Conservation (phyloP, 2,113 vertebrate genomes). For the Toxotes chatareus region DNA sequence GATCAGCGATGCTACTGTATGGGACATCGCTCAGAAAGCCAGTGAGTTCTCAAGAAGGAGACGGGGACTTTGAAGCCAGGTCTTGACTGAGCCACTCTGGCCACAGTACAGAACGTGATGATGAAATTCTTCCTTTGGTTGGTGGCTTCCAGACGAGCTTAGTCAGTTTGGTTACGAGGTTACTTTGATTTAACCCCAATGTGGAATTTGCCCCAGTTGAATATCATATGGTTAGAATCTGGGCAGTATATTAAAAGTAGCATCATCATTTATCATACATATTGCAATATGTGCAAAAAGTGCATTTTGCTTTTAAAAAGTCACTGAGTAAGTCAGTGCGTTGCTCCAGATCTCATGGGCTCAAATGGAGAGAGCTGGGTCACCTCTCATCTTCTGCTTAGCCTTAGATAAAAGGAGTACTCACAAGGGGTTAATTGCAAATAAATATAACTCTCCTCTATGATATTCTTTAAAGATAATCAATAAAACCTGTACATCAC, state of each 20-base stretch:
- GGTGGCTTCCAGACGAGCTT: not conserved
- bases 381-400: not conserved
- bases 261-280: not conserved
- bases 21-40: conserved; percentile 20
- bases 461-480: not conserved
- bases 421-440: not conserved
- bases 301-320: not conserved
- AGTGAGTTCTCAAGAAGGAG: conserved; percentile 15
- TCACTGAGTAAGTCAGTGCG: not conserved
- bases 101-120: conserved; percentile 4
- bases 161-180: not conserved
- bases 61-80: conserved; percentile 6
- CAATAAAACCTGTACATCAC: not conserved
- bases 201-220: not conserved
- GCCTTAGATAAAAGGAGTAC: not conserved
- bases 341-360: not conserved
- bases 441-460: not conserved
- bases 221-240: not conserved
- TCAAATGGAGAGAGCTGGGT: not conserved
- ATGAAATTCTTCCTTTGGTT: not conserved
- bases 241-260: not conserved
- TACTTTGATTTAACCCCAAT: not conserved
- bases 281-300: not conserved
- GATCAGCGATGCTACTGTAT: conserved; percentile 45
- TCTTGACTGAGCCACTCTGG: conserved; percentile 7